Evolutionary conservation across 2,888 invertebrate genomes (phyloP).

Genomic region (Tinea pellionella): DNA sequence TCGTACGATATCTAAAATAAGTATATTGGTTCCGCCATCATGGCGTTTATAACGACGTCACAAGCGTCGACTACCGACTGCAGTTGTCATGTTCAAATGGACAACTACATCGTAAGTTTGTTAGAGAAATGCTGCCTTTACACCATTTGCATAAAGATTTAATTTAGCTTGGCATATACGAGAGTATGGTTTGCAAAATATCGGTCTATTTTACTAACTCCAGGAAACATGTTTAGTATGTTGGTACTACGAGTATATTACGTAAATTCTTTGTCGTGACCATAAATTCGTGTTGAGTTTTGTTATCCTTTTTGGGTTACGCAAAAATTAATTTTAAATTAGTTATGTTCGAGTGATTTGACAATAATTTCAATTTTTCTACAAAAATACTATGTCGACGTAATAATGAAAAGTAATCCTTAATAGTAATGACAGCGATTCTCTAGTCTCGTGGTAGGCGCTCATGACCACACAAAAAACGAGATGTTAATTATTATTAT

Average conservation of each 20-base stretch:
- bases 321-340: slow-evolving; percentile 7
- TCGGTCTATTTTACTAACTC: slow-evolving; percentile 7
- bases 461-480: too few relatives aligned
- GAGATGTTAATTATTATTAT: too few relatives aligned
- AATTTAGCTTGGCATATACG: background rate
- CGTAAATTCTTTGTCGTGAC: slow-evolving; percentile 9
- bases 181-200: background rate
- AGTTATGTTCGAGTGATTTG: background rate
- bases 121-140: background rate
- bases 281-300: background rate
- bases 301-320: slow-evolving; percentile 1
- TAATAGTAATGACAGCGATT: too few relatives aligned
- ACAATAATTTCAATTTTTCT: background rate
- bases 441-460: too few relatives aligned
- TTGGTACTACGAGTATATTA: background rate
- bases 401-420: too few relatives aligned
- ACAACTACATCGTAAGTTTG: background rate
- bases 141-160: background rate
- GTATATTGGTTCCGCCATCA: background rate
- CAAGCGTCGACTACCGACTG: background rate
- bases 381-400: too few relatives aligned
- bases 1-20: too few relatives aligned
- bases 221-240: slow-evolving; percentile 8
- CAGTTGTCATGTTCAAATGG: background rate
- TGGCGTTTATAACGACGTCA: background rate